Conservation (phyloP, 2,888 invertebrate genomes). For the Hydrotaea cyrtoneurina region DNA sequence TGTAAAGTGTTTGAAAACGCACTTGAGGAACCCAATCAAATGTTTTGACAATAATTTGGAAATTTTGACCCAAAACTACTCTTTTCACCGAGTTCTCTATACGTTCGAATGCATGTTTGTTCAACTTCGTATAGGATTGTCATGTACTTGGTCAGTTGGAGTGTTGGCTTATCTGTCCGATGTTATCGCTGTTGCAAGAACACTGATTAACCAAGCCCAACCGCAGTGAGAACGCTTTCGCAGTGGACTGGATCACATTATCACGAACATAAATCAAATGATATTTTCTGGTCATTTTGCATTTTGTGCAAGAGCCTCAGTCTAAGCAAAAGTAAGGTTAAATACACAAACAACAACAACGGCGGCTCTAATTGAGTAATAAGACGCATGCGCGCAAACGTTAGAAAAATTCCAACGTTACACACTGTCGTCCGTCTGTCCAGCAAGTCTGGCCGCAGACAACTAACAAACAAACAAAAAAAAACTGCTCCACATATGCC, state of each 20-base stretch:
- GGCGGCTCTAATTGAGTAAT: conserved; percentile 46
- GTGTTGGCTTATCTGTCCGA: neutral
- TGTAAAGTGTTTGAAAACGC: too few relatives aligned
- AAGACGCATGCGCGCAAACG: neutral
- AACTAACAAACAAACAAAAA: neutral
- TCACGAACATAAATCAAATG: conserved; percentile 18
- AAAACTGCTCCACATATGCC: conserved; percentile 24
- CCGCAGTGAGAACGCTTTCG: neutral
- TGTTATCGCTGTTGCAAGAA: conserved; percentile 7
- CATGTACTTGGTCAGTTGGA: neutral
- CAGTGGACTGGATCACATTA: neutral
- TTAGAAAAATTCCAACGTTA: neutral
- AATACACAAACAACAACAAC: conserved; percentile 40
- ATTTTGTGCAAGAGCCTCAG: neutral
- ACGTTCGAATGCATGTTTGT: too few relatives aligned
- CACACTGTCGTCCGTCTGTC: neutral
- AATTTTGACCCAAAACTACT: too few relatives aligned
- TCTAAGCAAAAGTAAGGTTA: neutral
- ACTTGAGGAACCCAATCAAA: too few relatives aligned
- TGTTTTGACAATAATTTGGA: too few relatives aligned
- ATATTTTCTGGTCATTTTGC: conserved; percentile 12
- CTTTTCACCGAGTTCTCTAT: too few relatives aligned
- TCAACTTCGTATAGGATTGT: neutral
- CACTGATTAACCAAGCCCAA: neutral
- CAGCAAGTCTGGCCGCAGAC: conserved; percentile 46